phyloP scores from a whole-genome alignment of 2,888 invertebrate genomes.

The Phyllotreta cruciferae region DNA sequence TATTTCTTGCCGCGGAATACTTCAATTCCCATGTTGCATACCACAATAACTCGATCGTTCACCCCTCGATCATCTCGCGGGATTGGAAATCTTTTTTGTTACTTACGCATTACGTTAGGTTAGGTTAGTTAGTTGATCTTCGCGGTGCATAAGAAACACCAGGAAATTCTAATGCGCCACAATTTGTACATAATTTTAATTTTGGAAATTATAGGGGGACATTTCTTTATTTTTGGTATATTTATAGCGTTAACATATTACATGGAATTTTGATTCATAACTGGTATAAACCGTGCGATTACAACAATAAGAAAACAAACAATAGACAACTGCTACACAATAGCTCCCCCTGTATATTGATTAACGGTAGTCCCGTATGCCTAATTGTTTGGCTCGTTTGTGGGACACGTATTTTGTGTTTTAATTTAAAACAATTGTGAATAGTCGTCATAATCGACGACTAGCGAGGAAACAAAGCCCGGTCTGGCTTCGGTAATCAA shows the following conservation, averaged over 20 bases:
- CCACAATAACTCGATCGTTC: slow-evolving; percentile 23
- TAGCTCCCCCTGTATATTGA: slow-evolving; percentile 5
- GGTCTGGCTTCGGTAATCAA: slow-evolving; percentile 60
- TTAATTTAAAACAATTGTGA: slow-evolving; percentile 49
- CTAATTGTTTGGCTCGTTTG: slow-evolving; percentile 24
- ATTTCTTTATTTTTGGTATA: no score
- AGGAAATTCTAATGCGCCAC: no score
- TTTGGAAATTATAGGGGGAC: no score
- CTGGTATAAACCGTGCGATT: no score
- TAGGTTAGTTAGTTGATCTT: not conserved
- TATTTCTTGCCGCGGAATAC: slow-evolving; percentile 18
- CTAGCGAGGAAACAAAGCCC: slow-evolving; percentile 51
- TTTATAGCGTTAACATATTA: no score
- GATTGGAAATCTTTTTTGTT: slow-evolving; percentile 14
- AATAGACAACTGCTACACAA: no score
- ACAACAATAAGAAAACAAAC: no score
- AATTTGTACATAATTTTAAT: no score
- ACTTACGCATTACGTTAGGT: slow-evolving; percentile 1
- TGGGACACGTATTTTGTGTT: slow-evolving; percentile 38
- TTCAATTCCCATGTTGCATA: slow-evolving; percentile 25
- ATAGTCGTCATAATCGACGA: slow-evolving; percentile 46
- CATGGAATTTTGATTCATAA: no score
- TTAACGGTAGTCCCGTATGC: slow-evolving; percentile 17
- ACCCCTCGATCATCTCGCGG: slow-evolving; percentile 19
- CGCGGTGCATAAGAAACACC: no score